A percentile compares a stretch with the other conserved stretches of the same genome.
phyloP scores from a whole-genome alignment of 2,888 invertebrate genomes.

The Polyploca ridens region DNA sequence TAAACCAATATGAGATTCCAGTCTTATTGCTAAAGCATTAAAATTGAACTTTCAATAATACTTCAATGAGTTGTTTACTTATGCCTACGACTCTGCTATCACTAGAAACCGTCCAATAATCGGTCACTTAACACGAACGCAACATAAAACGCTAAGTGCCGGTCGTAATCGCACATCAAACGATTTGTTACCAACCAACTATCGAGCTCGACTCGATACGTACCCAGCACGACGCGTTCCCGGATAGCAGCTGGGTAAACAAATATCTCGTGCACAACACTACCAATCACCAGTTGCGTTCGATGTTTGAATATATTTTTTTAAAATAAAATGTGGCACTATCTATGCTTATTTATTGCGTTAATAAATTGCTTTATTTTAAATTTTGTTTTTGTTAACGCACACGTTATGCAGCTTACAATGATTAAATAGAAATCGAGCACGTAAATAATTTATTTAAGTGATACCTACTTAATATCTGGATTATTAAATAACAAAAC shows the following conservation, averaged over 20 bases:
- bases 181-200: constrained; percentile 50
- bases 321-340: constrained; percentile 31
- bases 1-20: not conserved
- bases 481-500: not conserved
- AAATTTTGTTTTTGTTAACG: not conserved
- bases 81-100: constrained; percentile 28
- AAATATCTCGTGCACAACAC: constrained; percentile 55
- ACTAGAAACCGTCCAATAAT: constrained; percentile 58
- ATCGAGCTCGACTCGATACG: constrained; percentile 7
- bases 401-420: not conserved
- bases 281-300: constrained; percentile 37
- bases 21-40: not conserved
- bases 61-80: constrained; percentile 19
- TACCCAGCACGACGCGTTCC: constrained; percentile 25
- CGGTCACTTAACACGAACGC: constrained; percentile 60
- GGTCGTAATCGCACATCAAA: constrained; percentile 62
- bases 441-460: not conserved
- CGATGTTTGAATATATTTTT: constrained; percentile 41
- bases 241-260: constrained; percentile 61
- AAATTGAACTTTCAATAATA: not conserved
- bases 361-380: constrained; percentile 13
- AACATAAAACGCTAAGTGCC: constrained; percentile 60
- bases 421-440: not conserved
- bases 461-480: no score
- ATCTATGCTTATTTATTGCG: constrained; percentile 22